Conservation (phyloP, 2,797 vertebrate genomes). For the Heteromormyrus szaboi region DNA sequence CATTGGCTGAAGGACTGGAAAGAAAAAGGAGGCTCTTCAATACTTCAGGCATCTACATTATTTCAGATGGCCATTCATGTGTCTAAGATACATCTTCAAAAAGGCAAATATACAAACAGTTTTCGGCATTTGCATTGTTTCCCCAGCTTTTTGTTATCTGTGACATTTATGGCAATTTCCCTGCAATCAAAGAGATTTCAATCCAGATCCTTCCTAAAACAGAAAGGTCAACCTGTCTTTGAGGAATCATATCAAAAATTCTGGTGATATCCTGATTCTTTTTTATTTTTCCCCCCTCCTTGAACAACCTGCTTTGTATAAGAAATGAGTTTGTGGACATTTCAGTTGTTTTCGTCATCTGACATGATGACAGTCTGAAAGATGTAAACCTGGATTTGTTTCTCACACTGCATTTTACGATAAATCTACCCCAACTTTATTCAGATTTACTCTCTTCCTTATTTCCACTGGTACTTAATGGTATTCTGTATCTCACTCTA, state of each 20-base stretch:
- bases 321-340: not conserved
- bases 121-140: not conserved
- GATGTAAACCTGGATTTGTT: not conserved
- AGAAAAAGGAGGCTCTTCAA: not conserved
- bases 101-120: not conserved
- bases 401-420: not conserved
- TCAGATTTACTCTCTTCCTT: not conserved
- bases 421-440: not conserved
- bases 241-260: slow-evolving; percentile 6
- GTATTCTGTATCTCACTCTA: not conserved
- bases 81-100: not conserved
- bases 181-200: slow-evolving; percentile 16
- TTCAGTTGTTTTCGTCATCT: slow-evolving; percentile 9
- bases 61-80: not conserved
- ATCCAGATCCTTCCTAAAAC: not conserved
- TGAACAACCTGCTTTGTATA: not conserved
- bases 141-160: not conserved
- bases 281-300: not conserved
- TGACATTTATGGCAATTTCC: slow-evolving; percentile 17
- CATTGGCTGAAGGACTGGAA: not conserved
- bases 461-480: not conserved
- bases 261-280: not conserved
- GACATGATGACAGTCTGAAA: not conserved
- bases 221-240: slow-evolving; percentile 18
- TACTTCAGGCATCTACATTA: not conserved